Percentiles rank a stretch among this genome's conserved stretches.
Conservation (phyloP, 2,888 invertebrate genomes). For the Limnephilus marmoratus region DNA sequence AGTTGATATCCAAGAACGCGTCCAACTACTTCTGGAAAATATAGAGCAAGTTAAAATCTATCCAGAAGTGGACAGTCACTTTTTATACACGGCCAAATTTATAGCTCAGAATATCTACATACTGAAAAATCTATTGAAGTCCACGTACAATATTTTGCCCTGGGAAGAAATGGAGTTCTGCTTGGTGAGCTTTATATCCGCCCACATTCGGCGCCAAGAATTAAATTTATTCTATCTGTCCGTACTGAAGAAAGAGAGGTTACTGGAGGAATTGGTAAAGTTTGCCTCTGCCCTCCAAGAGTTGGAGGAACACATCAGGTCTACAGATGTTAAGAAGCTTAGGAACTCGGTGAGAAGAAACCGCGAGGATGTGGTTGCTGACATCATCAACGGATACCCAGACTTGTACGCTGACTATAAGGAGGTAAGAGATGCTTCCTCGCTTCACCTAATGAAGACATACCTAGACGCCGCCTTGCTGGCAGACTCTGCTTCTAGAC, state of each 20-base stretch:
- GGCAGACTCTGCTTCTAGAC: neutral
- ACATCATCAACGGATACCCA: neutral
- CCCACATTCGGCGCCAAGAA: constrained; percentile 8
- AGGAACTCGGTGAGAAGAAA: neutral
- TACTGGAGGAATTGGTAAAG: neutral
- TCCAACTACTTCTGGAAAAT: constrained; percentile 5
- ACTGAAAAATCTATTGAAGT: constrained; percentile 66
- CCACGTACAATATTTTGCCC: constrained; percentile 65
- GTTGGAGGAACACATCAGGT: neutral
- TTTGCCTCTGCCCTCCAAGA: neutral
- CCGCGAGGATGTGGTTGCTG: neutral
- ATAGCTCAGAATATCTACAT: constrained; percentile 66
- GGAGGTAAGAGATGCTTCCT: neutral
- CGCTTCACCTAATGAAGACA: neutral
- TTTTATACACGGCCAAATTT: constrained; percentile 63
- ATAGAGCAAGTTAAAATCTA: neutral
- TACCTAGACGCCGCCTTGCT: neutral
- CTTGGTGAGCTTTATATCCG: constrained; percentile 65
- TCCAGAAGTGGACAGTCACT: constrained; percentile 59
- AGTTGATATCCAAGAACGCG: neutral
- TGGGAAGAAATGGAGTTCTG: constrained; percentile 68
- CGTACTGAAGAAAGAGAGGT: neutral
- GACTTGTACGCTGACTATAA: neutral
- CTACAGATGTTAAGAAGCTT: neutral
- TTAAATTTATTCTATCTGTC: neutral